These are phyloP conservation scores for Gnatocerus cornutus DNA, from an alignment of 2,888 invertebrate genomes.

Conservation along the genomic window DNA sequence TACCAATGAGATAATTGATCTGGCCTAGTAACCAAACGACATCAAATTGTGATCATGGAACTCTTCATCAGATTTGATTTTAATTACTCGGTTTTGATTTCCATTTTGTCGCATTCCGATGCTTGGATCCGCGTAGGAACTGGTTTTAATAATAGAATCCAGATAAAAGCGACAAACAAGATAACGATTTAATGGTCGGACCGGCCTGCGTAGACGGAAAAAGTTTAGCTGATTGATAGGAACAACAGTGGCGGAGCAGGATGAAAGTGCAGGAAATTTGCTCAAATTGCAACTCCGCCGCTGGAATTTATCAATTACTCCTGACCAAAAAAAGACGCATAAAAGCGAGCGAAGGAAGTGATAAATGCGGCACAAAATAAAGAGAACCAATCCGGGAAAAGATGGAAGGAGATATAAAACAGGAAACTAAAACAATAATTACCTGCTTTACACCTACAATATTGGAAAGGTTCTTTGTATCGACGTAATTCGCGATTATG, in stretches of 20 bases:
- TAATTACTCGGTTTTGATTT: conserved; percentile 29
- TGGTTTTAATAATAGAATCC: conserved; percentile 49
- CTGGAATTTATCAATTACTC: too few species aligned
- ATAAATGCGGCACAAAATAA: too few species aligned
- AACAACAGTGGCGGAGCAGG: conserved; percentile 18
- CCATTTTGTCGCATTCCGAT: conserved; percentile 45
- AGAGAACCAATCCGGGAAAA: too few species aligned
- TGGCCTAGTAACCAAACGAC: conserved; percentile 14
- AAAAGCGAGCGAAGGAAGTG: too few species aligned
- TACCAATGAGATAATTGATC: conserved; percentile 25
- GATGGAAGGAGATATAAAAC: too few species aligned
- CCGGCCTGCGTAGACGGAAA: conserved; percentile 9
- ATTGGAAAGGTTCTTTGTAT: too few species aligned
- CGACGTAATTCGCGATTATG: too few species aligned
- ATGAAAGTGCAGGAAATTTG: too few species aligned
- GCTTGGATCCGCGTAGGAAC: conserved; percentile 46
- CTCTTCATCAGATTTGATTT: background rate
- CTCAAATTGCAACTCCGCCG: too few species aligned
- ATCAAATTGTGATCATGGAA: background rate
- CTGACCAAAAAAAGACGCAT: too few species aligned
- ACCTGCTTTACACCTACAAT: too few species aligned
- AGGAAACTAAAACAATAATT: too few species aligned
- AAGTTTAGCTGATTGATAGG: conserved; percentile 19
- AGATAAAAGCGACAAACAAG: conserved; percentile 47
- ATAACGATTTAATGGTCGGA: conserved; percentile 35